A percentile compares a stretch with the other conserved stretches of the same genome.
These are phyloP conservation scores for Lampris incognitus DNA, from an alignment of 2,113 vertebrate species.

Conservation along the genomic window DNA sequence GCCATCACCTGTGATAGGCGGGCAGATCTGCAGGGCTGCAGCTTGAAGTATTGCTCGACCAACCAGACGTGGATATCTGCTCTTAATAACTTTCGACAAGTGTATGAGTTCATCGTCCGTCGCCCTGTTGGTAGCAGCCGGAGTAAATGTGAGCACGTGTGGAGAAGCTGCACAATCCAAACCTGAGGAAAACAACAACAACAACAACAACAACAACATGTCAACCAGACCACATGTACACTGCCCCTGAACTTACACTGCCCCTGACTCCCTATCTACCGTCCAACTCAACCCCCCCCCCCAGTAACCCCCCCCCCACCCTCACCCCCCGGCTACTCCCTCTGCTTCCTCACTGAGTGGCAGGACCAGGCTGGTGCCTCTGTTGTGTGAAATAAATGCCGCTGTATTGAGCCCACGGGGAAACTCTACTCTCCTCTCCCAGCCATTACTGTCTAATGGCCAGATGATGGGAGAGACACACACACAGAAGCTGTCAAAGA, in stretches of 20 bases:
- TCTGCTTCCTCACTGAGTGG: constrained; percentile 72
- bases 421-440: constrained; percentile 81
- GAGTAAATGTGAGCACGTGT: too few species aligned
- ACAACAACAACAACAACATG: not conserved
- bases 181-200: too few species aligned
- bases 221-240: constrained; percentile 18
- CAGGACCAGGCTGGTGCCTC: constrained; percentile 78
- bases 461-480: constrained; percentile 82
- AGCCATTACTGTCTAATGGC: constrained; percentile 85
- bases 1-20: too few species aligned
- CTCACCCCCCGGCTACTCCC: constrained; percentile 52
- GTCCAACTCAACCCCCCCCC: not conserved
- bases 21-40: too few species aligned
- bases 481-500: constrained; percentile 79
- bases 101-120: too few species aligned
- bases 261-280: constrained; percentile 35
- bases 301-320: constrained; percentile 34
- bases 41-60: too few species aligned
- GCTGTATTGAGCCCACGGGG: constrained; percentile 82
- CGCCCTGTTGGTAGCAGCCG: too few species aligned
- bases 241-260: constrained; percentile 46
- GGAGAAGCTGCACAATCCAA: too few species aligned
- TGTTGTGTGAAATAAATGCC: constrained; percentile 85
- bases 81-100: too few species aligned
- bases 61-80: too few species aligned